These are phyloP conservation scores for Ganaspis sp. DNA, from an alignment of 1,140 invertebrate species.

Conservation along the genomic window DNA sequence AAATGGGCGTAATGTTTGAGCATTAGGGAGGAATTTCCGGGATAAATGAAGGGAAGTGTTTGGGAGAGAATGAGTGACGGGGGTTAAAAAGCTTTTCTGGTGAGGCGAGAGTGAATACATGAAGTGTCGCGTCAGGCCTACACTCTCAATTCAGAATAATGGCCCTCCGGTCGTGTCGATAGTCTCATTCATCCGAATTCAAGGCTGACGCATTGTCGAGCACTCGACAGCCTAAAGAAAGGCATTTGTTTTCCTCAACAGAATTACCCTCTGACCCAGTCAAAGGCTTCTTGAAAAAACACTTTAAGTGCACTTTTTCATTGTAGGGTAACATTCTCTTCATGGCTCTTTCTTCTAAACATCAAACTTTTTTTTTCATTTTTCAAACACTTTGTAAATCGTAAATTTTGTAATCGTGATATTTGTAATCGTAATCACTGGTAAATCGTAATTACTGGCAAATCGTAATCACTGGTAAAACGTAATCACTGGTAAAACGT, in stretches of 20 bases:
- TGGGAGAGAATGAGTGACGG: background rate
- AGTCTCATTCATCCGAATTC: constrained; percentile 18
- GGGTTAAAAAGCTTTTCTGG: background rate
- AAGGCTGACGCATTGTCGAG: constrained; percentile 24
- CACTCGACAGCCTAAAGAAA: constrained; percentile 7
- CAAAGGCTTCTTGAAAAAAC: background rate
- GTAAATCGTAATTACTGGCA: too few species aligned
- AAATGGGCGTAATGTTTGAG: too few species aligned
- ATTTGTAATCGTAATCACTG: too few species aligned
- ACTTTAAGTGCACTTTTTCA: background rate
- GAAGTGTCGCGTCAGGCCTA: constrained; percentile 1
- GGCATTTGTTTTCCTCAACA: constrained; percentile 1
- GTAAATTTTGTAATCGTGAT: too few species aligned
- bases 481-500: too few species aligned
- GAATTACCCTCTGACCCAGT: background rate
- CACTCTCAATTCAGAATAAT: constrained; percentile 12
- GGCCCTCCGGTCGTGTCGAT: constrained; percentile 17
- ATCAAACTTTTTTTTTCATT: background rate
- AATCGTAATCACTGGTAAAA: too few species aligned
- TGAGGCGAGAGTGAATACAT: constrained; percentile 2
- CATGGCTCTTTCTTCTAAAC: background rate
- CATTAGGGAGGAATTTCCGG: background rate
- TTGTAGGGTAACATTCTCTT: background rate
- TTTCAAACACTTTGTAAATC: too few species aligned
- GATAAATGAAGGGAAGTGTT: too few species aligned